Base-by-base conservation (phyloP, 37 sponge, comb jelly and placozoan genomes). In the Beroe ovata region DNA sequence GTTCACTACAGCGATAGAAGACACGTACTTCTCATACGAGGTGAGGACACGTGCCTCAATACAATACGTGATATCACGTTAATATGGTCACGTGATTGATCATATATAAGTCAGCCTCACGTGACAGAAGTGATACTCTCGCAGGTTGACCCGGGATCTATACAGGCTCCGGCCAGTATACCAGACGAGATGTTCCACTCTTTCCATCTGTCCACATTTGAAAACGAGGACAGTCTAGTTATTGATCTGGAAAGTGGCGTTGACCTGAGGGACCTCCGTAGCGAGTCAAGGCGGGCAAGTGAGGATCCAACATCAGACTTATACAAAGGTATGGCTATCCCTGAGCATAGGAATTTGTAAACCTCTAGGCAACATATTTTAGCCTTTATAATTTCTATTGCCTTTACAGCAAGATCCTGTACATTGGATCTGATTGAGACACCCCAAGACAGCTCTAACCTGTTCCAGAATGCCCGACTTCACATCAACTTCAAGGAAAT, bases 151-250 rank as follows among this genome's bases (percentile, higher is more conserved):
- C 36, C 71, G 8, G 71, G 34, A 8, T 8, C 6, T 8, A 18
- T 3, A 4, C 38, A 71, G 36, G 8, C 4, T 29, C 19, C 35
- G 26, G 54, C 41, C 2, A 42, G 54, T 4, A 77, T 77, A 4
- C 84, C 84, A 39, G 84, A 77, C 54, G 84, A 77, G 47, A 42
- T 77, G 54, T 77, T 77, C 54, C 84, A 77, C 47, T 77, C 84
- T 25, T 77, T 40, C 47, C 84, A 77, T 2, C 41, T 77, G 47
- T 77, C 54, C 11, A 42, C 84, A 77, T 77, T 42, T 20, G 84
- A 77, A 8, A 42, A 77, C 4, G 84, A 77, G 4, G 84, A 77
- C 23, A 77, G 84, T 41, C 19, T 77, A 0, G 54, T 77, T 1
- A 77, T 77, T 8, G 47, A 77, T 23, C 33, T 39, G 42, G 84